Conservation (phyloP, 2,113 vertebrate species). For the Eurypyga helias region DNA sequence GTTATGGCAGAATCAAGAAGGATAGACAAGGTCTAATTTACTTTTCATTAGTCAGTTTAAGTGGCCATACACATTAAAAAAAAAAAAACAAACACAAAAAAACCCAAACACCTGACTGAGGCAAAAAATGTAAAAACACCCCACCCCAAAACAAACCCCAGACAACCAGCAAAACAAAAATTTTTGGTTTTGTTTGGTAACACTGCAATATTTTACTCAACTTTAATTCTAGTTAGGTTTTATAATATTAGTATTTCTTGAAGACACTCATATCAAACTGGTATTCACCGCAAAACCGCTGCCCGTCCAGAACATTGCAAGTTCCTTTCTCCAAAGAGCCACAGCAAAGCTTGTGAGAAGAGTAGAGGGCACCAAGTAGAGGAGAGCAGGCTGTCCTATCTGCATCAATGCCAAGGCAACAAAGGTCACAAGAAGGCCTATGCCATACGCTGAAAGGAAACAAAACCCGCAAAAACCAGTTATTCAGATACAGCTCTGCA, state of each 20-base stretch:
- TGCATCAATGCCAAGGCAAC: constrained; percentile 93
- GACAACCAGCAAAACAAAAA: background rate
- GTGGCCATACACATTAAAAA: background rate
- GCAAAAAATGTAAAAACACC: background rate
- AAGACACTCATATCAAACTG: constrained; percentile 96
- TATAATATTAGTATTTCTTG: constrained; percentile 76
- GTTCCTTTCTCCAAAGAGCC: constrained; percentile 91
- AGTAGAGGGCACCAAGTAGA: constrained; percentile 96
- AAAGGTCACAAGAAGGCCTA: constrained; percentile 95
- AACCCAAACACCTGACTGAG: background rate
- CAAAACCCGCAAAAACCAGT: background rate
- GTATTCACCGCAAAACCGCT: constrained; percentile 99
- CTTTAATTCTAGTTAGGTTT: constrained; percentile 87
- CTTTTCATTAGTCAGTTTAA: background rate
- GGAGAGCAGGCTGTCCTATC: constrained; percentile 92
- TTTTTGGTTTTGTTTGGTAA: background rate
- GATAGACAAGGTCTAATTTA: background rate
- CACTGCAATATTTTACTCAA: constrained; percentile 84
- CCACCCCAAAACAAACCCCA: no score
- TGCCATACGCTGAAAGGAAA: constrained; percentile 84
- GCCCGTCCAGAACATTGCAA: constrained; percentile 95
- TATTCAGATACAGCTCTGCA: background rate
- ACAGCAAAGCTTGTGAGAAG: constrained; percentile 89
- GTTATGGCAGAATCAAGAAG: background rate
- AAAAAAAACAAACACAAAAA: background rate